Evolutionary conservation across 1,140 invertebrate species (phyloP).

Genomic region (Neodiprion fabricii): DNA sequence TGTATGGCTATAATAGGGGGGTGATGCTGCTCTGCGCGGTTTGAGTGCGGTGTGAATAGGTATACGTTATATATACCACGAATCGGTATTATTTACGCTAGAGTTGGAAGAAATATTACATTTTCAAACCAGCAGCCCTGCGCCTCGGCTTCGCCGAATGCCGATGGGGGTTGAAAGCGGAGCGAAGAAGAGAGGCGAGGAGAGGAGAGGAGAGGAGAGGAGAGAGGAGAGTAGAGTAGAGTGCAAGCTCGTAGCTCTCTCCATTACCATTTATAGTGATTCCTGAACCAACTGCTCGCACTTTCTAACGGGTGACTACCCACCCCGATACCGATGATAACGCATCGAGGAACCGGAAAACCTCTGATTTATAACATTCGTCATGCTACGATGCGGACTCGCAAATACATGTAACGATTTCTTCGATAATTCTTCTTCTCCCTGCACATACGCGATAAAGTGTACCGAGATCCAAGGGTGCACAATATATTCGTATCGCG

Average conservation of each 20-base stretch:
- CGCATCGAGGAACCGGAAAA: background rate
- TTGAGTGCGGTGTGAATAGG: no score
- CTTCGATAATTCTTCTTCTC: background rate
- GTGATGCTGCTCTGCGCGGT: no score
- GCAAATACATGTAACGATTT: background rate
- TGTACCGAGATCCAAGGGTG: no score
- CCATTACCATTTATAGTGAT: constrained; percentile 61
- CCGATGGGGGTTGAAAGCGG: no score
- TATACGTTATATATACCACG: constrained; percentile 5
- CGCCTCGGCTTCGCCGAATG: constrained; percentile 18
- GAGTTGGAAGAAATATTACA: constrained; percentile 52
- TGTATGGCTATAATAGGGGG: no score
- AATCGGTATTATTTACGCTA: constrained; percentile 46
- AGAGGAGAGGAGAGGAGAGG: constrained; percentile 12
- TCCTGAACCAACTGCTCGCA: constrained; percentile 37
- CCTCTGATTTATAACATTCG: background rate
- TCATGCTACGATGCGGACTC: background rate
- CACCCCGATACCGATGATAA: background rate
- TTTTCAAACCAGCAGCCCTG: constrained; percentile 40
- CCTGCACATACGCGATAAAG: background rate
- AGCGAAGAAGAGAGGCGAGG: constrained; percentile 28
- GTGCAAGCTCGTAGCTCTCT: constrained; percentile 29
- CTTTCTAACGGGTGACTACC: constrained; percentile 1
- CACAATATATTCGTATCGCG: no score
- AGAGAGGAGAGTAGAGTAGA: constrained; percentile 27